Percentiles rank a stretch among this genome's conserved stretches.
Evolutionary conservation across 2,113 vertebrate species (phyloP).

Genomic region (Nothocercus julius): DNA sequence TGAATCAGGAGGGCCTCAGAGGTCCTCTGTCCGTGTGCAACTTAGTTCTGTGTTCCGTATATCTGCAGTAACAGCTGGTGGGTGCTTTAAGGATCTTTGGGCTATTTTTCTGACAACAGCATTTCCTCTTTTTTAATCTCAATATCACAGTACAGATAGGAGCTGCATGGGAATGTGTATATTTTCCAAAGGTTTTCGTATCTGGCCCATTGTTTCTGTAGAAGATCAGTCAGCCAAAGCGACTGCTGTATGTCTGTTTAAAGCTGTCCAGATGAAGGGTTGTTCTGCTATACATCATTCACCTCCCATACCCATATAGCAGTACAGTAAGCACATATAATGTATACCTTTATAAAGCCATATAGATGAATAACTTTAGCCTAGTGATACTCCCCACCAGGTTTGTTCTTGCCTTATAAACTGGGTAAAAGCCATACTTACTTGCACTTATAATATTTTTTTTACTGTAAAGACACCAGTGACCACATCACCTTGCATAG

Average conservation of each 20-base stretch:
- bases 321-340: not conserved
- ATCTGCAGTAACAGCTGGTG: not conserved
- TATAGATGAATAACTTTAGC: not conserved
- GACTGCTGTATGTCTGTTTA: not conserved
- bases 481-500: not conserved
- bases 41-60: not conserved
- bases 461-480: not conserved
- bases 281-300: not conserved
- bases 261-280: not conserved
- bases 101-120: not conserved
- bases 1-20: not conserved
- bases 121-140: not conserved
- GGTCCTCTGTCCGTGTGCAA: fast-evolving
- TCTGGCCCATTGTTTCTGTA: not conserved
- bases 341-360: not conserved
- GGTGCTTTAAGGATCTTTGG: not conserved
- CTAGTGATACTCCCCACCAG: not conserved
- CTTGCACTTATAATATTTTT: not conserved
- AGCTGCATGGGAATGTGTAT: not conserved
- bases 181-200: not conserved
- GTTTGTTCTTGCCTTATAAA: not conserved
- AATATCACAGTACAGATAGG: fast-evolving
- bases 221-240: not conserved
- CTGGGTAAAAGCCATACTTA: not conserved
- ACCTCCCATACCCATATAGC: not conserved